A percentile compares a stretch with the other conserved stretches of the same genome.
Conservation (phyloP, 2,113 vertebrate genomes). For the Pachypanchax playfairii region DNA sequence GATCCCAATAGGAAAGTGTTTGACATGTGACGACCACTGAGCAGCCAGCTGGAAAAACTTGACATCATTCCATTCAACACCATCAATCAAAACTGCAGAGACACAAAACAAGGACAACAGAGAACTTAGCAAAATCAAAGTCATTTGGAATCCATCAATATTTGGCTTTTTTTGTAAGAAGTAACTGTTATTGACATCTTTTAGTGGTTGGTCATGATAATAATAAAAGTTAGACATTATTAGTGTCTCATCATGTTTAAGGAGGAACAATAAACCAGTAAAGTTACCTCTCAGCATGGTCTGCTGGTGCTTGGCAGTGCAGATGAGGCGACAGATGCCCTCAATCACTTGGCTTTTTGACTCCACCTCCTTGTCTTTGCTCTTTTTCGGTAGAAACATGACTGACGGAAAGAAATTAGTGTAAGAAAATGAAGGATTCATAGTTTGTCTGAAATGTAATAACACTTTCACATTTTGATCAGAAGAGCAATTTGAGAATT, state of each 20-base stretch:
- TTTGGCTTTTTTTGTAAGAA: no score
- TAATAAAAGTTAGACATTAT: not conserved
- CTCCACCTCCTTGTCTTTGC: constrained; percentile 94
- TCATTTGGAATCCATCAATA: no score
- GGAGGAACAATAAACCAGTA: not conserved
- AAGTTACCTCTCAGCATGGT: constrained; percentile 93
- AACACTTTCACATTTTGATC: no score
- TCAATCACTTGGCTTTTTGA: constrained; percentile 97
- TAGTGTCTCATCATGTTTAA: not conserved
- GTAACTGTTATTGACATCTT: not conserved
- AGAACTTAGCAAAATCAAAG: no score
- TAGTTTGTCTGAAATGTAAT: no score
- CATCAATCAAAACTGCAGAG: constrained; percentile 90
- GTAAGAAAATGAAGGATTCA: constrained; percentile 5
- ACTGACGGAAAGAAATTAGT: constrained; percentile 77
- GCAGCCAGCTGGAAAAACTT: constrained; percentile 99
- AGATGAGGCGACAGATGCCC: constrained; percentile 96
- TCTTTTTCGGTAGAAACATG: constrained; percentile 98
- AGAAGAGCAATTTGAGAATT: no score
- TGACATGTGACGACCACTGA: constrained; percentile 98
- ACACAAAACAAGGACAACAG: not conserved
- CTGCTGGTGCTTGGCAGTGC: constrained; percentile 97
- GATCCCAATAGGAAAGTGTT: constrained; percentile 96
- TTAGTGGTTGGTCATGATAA: not conserved
- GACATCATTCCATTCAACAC: constrained; percentile 96